Percentiles rank a stretch among this genome's conserved stretches.
Evolutionary conservation across 2,797 vertebrate genomes (phyloP).

Genomic region (Lithobates pipiens): DNA sequence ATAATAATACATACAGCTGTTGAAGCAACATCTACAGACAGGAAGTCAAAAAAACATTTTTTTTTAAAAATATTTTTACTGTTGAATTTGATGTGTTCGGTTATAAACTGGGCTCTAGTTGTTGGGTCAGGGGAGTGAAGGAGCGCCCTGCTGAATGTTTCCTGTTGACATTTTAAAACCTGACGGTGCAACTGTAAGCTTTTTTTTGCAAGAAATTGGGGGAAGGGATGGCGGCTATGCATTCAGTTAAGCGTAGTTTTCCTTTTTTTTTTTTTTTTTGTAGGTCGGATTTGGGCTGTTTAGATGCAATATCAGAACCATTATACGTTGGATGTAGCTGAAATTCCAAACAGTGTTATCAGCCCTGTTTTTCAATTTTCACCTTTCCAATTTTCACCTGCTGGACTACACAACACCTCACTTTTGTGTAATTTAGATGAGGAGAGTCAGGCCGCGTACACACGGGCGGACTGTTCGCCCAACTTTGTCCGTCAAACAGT

Average conservation of each 20-base stretch:
- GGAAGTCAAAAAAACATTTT: background rate
- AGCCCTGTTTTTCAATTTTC: no score
- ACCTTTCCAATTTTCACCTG: no score
- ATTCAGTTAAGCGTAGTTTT: no score
- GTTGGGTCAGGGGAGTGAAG: no score
- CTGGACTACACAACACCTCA: no score
- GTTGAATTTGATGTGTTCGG: background rate
- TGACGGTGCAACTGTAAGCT: background rate
- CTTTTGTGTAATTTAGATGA: no score
- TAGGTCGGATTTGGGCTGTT: background rate
- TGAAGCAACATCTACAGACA: background rate
- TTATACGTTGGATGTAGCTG: no score
- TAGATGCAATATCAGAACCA: background rate
- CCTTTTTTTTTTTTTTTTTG: no score
- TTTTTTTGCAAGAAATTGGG: background rate
- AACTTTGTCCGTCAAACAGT: no score
- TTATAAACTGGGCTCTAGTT: background rate
- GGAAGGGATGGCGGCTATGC: background rate
- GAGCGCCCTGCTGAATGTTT: background rate
- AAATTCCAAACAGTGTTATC: no score
- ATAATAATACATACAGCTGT: background rate
- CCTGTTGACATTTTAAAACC: background rate
- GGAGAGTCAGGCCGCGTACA: no score
- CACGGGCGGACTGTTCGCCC: no score
- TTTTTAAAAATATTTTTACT: background rate